Evolutionary conservation across 2,113 vertebrate species (phyloP).

Genomic region (Gymnorhina tibicen): DNA sequence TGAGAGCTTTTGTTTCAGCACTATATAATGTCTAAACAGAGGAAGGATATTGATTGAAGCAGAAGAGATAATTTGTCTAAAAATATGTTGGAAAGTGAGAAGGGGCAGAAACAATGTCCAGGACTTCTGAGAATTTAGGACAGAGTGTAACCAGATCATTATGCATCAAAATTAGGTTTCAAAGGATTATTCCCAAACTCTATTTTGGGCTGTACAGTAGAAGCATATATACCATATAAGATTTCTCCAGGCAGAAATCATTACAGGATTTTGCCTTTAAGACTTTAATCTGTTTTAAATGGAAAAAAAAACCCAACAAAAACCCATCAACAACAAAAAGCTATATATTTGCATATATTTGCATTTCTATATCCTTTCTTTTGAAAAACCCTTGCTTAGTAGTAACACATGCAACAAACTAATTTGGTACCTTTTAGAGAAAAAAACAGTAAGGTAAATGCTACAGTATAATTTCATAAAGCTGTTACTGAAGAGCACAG

Average conservation of each 20-base stretch:
- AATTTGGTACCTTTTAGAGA: background rate
- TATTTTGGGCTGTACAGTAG: background rate
- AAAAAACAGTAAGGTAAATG: background rate
- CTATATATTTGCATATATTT: background rate
- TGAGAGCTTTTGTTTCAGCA: background rate
- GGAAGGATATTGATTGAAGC: background rate
- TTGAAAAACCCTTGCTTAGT: background rate
- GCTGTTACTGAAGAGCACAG: background rate
- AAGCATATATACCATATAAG: background rate
- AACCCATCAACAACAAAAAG: fast-evolving
- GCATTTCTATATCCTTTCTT: background rate
- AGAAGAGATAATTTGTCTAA: background rate
- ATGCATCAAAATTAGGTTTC: background rate
- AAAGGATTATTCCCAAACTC: background rate
- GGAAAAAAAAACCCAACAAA: background rate
- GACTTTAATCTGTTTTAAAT: background rate
- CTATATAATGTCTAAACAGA: background rate
- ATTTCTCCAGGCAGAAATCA: background rate
- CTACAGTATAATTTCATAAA: background rate
- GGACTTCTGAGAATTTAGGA: background rate
- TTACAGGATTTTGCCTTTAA: background rate
- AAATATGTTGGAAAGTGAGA: background rate
- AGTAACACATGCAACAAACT: background rate
- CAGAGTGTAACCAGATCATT: background rate
- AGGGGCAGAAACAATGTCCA: background rate